Conservation (phyloP, 2,888 invertebrate species). For the Morpho helenor region DNA sequence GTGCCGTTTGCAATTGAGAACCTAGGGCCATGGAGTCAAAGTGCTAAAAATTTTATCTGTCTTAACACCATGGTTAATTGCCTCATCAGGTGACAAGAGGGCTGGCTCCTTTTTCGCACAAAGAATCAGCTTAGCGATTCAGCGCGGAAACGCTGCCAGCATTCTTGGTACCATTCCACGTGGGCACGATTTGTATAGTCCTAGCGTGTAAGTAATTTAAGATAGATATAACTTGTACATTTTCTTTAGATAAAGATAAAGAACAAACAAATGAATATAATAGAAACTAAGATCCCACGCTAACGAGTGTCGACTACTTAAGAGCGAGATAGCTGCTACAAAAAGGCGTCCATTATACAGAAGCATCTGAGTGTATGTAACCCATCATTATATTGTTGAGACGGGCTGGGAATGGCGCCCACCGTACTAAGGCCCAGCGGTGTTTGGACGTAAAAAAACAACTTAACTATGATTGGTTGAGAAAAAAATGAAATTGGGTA, state of each 20-base stretch:
- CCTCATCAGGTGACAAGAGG: too few relatives aligned
- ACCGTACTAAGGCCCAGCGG: constrained; percentile 15
- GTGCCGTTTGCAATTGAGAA: too few relatives aligned
- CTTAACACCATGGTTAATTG: too few relatives aligned
- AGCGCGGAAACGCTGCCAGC: too few relatives aligned
- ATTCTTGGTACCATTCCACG: too few relatives aligned
- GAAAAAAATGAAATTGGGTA: background rate
- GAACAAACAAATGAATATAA: background rate
- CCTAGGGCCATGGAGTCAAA: too few relatives aligned
- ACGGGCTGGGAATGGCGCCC: constrained; percentile 26
- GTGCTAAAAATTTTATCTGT: too few relatives aligned
- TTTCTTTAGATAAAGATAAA: background rate
- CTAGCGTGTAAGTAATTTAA: too few relatives aligned
- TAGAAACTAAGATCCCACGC: constrained; percentile 2
- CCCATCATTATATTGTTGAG: constrained; percentile 34
- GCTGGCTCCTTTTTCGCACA: too few relatives aligned
- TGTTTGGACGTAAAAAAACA: constrained; percentile 1
- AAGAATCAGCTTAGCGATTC: too few relatives aligned
- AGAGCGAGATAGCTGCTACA: constrained; percentile 11
- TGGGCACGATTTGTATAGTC: too few relatives aligned
- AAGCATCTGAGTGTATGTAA: constrained; percentile 26
- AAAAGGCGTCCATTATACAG: constrained; percentile 33
- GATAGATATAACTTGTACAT: too few relatives aligned
- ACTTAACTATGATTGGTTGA: background rate
- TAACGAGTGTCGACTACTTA: constrained; percentile 8